Evolutionary conservation across 1,140 invertebrate species (phyloP).

Genomic region (Hetaerina americana): DNA sequence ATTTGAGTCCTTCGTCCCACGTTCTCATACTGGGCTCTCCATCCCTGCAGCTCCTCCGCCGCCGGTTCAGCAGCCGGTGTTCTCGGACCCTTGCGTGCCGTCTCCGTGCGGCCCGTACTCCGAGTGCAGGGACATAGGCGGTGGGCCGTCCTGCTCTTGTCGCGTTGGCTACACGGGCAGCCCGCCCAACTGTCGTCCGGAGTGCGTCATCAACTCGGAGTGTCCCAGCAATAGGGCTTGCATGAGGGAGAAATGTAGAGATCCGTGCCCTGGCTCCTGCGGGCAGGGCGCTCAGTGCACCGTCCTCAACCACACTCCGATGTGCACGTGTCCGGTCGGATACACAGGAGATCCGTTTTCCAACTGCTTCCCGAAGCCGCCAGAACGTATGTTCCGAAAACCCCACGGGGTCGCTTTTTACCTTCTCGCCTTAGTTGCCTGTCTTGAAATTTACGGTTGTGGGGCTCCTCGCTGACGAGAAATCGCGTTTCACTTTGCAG

Average conservation of each 20-base stretch:
- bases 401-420: slow-evolving; percentile 1
- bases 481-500: slow-evolving; percentile 2
- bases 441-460: slow-evolving; percentile 19
- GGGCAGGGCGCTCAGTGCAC: slow-evolving; percentile 42
- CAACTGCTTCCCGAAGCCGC: slow-evolving; percentile 37
- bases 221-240: slow-evolving; percentile 37
- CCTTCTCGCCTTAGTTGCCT: slow-evolving; percentile 14
- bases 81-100: slow-evolving; percentile 40
- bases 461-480: background rate
- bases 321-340: slow-evolving; percentile 43
- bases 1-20: slow-evolving; percentile 15
- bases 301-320: slow-evolving; percentile 44
- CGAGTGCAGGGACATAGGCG: slow-evolving; percentile 37
- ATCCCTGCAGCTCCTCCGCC: background rate
- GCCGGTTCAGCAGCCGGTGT: slow-evolving; percentile 13
- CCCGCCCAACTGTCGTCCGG: slow-evolving; percentile 39
- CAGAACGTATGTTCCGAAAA: slow-evolving; percentile 28
- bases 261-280: slow-evolving; percentile 58
- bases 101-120: slow-evolving; percentile 39
- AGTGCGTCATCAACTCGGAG: slow-evolving; percentile 39
- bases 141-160: slow-evolving; percentile 43
- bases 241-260: slow-evolving; percentile 43
- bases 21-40: slow-evolving; percentile 22
- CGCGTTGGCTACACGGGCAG: slow-evolving; percentile 34
- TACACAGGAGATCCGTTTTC: slow-evolving; percentile 52